Evolutionary conservation across 1,140 invertebrate species (phyloP).

Genomic region (Aplysia californica): DNA sequence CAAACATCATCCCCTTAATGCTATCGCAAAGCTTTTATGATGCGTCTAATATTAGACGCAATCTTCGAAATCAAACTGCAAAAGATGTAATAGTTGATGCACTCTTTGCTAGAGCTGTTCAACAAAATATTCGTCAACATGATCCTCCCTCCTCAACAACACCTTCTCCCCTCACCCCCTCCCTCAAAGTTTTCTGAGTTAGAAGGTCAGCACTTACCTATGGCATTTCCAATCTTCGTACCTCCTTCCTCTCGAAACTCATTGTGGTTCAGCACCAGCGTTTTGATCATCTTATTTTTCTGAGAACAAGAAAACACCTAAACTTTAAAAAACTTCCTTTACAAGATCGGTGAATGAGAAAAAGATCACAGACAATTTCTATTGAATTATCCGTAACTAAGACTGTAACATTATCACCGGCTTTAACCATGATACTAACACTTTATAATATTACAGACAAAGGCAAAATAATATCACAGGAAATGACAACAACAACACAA

Average conservation of each 20-base stretch:
- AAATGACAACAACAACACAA: not conserved
- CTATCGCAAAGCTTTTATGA: too few relatives aligned
- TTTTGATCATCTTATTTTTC: conserved; percentile 4
- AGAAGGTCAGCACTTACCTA: not conserved
- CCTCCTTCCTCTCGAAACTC: conserved; percentile 19
- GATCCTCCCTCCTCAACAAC: too few relatives aligned
- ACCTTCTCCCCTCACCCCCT: too few relatives aligned
- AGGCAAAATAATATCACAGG: not conserved
- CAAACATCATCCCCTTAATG: too few relatives aligned
- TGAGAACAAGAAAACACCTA: not conserved
- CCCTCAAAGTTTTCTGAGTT: too few relatives aligned
- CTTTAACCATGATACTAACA: not conserved
- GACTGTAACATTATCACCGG: not conserved
- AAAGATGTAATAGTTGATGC: not conserved
- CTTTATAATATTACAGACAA: not conserved
- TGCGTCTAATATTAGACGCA: not conserved
- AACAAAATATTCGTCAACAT: not conserved
- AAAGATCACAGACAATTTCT: not conserved
- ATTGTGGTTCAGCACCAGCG: conserved; percentile 16
- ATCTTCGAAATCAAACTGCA: not conserved
- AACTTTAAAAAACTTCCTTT: too few relatives aligned
- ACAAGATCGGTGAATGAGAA: not conserved
- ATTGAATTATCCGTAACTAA: too few relatives aligned
- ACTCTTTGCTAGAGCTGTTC: not conserved
- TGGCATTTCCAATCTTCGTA: not conserved